A percentile compares a stretch with the other conserved stretches of the same genome.
These are phyloP conservation scores for Mystacornis crossleyi DNA, from an alignment of 2,113 vertebrate species.

Conservation along the genomic window DNA sequence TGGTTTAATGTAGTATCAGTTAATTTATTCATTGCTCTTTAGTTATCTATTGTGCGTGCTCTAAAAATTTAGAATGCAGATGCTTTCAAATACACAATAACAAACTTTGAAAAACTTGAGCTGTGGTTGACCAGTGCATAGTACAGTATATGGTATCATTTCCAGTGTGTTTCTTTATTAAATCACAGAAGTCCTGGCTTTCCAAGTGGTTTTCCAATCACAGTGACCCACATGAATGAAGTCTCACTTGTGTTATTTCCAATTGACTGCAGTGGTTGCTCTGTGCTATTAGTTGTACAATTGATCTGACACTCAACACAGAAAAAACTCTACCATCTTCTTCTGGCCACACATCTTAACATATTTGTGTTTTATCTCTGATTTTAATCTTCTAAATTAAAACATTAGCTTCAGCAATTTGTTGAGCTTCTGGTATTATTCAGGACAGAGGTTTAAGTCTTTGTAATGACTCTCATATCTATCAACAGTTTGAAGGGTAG, in stretches of 20 bases:
- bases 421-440: neutral
- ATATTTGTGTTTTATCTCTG: neutral
- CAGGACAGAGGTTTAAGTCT: neutral
- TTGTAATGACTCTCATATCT: neutral
- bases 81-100: neutral
- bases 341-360: neutral
- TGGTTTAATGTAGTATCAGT: neutral
- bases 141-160: neutral
- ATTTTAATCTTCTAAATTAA: neutral
- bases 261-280: neutral
- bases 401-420: neutral
- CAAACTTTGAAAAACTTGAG: neutral
- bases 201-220: neutral
- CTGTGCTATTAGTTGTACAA: neutral
- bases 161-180: neutral
- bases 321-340: neutral
- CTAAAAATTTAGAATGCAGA: neutral
- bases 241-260: neutral
- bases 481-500: neutral
- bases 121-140: neutral
- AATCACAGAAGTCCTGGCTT: neutral
- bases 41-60: neutral
- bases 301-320: neutral
- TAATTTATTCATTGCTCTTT: neutral
- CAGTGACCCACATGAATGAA: neutral